Evolutionary conservation across 53 echinoderm and acorn worm species (phyloP).

Genomic region (Hippasteria phrygiana): DNA sequence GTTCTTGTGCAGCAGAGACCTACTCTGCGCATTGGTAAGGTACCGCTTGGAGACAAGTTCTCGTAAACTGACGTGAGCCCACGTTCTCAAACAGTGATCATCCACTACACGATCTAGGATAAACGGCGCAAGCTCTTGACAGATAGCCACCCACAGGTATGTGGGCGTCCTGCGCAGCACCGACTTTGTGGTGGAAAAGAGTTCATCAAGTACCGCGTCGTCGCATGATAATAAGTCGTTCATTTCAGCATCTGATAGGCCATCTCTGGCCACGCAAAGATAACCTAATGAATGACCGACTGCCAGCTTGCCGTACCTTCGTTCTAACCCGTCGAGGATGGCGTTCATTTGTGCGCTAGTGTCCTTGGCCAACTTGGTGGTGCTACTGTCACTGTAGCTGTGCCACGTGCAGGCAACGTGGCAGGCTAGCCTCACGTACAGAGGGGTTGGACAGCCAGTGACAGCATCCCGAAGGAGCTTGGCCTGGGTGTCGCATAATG

Average conservation of each 20-base stretch:
- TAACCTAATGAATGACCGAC: constrained; percentile 75
- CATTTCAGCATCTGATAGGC: constrained; percentile 93
- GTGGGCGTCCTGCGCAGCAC: constrained; percentile 80
- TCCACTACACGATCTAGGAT: constrained; percentile 73
- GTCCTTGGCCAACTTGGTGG: constrained; percentile 70
- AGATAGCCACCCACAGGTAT: constrained; percentile 86
- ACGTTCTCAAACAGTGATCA: constrained; percentile 73
- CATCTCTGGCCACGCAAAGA: constrained; percentile 77
- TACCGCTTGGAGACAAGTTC: constrained; percentile 83
- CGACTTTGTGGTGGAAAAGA: constrained; percentile 70
- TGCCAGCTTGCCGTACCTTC: constrained; percentile 81
- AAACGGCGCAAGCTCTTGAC: constrained; percentile 83
- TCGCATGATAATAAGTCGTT: constrained; percentile 93
- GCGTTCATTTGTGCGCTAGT: constrained; percentile 71
- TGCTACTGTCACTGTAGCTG: constrained; percentile 75
- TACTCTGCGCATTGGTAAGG: constrained; percentile 65
- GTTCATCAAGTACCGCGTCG: constrained; percentile 83
- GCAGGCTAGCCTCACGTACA: constrained; percentile 82
- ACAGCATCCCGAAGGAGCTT: constrained; percentile 76
- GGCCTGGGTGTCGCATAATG: constrained; percentile 78
- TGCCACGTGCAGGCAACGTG: constrained; percentile 77
- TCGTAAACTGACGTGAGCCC: constrained; percentile 76
- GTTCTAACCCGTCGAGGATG: constrained; percentile 80
- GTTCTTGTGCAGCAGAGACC: constrained; percentile 76
- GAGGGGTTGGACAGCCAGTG: constrained; percentile 71